Base-by-base conservation (phyloP, 2,113 vertebrate species). In the Pseudopipra pipra region DNA sequence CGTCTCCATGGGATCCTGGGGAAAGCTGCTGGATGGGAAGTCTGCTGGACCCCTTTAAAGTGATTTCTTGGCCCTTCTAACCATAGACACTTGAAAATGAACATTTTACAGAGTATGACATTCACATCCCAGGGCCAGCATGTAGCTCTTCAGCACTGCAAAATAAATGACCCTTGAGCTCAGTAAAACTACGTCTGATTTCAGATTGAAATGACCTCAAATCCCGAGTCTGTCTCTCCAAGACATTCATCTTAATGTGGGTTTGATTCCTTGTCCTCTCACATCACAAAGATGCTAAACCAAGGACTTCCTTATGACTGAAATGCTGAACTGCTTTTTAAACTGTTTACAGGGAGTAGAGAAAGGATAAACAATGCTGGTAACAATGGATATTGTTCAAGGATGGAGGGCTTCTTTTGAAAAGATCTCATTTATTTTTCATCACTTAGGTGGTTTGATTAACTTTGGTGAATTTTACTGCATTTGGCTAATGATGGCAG, bases 391-490 rank as follows among this genome's bases (percentile, higher is more conserved):
- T 52, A 92, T 74, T 84, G 68, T 86, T 93, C 85, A 88, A 90
- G 87, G 56, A 90, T 56, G 65, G 68, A 95, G 54, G 51, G 37
- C 25, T 95, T 80, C 83, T 94, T 95, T 86, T 74, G 85, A 94
- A 95, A 94, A 77, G 23, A 84, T 63, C 82, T 96, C 78, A 88
- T 90, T 84, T 88, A 94, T 95, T 97, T 97, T 94, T 94, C 93
- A 96, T 95, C 94, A 89, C 89, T 93, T 91, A 87, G 81, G 89
- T 96, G 81, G 80, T 82, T 96, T 95, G 94, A 95, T 96, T 95
- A 96, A 96, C 93, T 94, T 95, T 82, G 87, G 81, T 87, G 93
- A 87, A 79, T 95, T 96, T 95, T 96, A 97, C 93, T 94, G 94
- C 91, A 68, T 89, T 95, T 96, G 89, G 81, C 89, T 96, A 96